Percentiles rank a stretch among this genome's conserved stretches.
phyloP scores from a whole-genome alignment of 2,113 vertebrate species.

The Deroptyus accipitrinus region DNA sequence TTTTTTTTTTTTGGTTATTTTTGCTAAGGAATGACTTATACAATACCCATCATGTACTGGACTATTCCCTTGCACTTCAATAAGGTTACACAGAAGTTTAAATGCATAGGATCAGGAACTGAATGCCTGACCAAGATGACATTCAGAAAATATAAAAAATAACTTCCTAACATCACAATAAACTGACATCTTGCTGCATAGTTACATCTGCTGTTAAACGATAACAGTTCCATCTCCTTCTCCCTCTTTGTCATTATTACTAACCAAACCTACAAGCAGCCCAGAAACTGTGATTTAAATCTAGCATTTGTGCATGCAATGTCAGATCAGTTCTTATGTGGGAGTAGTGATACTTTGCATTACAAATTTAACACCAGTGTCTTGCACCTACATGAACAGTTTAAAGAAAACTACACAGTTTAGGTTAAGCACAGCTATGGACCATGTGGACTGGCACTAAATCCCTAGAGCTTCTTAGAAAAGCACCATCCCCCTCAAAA shows the following conservation, averaged over 20 bases:
- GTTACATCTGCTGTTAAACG: not conserved
- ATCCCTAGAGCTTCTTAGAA: constrained; percentile 37
- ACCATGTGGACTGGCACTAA: not conserved
- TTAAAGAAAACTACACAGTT: constrained; percentile 19
- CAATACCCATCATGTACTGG: not conserved
- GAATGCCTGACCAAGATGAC: not conserved
- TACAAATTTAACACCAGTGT: constrained; percentile 49
- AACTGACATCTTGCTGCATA: not conserved
- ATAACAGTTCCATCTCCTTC: not conserved
- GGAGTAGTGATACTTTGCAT: not conserved
- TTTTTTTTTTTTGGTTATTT: not conserved
- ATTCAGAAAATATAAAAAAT: not conserved
- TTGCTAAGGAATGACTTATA: not conserved
- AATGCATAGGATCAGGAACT: not conserved
- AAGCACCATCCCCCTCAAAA: not conserved
- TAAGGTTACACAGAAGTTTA: not conserved
- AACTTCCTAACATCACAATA: not conserved
- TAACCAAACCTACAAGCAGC: constrained; percentile 4
- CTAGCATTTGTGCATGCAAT: not conserved
- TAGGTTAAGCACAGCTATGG: not conserved
- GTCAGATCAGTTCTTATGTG: constrained; percentile 49
- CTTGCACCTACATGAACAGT: constrained; percentile 39
- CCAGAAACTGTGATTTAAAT: constrained; percentile 66
- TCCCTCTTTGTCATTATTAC: not conserved
- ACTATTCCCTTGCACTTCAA: not conserved